Conservation (phyloP, 2,797 vertebrate species). For the Bothrops alternatus region DNA sequence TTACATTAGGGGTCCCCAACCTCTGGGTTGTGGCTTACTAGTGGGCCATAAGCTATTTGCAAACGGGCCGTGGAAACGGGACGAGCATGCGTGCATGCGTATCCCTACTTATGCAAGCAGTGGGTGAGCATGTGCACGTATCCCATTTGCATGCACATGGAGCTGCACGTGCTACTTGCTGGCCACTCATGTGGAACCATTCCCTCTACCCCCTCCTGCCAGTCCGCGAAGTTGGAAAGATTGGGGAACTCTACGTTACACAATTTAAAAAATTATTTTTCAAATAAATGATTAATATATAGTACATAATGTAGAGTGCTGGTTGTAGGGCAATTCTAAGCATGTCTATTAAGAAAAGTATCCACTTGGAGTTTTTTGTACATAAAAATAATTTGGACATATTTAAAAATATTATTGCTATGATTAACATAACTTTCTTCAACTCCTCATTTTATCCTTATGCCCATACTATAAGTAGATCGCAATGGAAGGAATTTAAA, state of each 20-base stretch:
- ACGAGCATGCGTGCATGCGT: neutral
- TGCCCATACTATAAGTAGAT: neutral
- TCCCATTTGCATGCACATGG: neutral
- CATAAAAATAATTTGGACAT: neutral
- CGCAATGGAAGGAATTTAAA: neutral
- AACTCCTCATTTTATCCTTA: neutral
- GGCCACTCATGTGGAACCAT: neutral
- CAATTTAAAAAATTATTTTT: neutral
- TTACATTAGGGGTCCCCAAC: neutral
- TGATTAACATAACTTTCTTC: too few relatives aligned
- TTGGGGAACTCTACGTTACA: neutral
- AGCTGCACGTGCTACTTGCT: neutral
- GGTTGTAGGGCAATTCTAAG: neutral
- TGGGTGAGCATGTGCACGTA: too few relatives aligned
- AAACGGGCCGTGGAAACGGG: neutral
- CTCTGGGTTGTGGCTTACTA: neutral
- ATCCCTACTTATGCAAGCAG: neutral
- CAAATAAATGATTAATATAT: neutral
- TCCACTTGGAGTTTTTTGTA: neutral
- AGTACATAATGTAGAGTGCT: neutral
- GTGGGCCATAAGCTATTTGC: neutral
- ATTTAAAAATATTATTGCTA: neutral
- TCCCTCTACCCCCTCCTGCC: neutral
- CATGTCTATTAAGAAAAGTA: neutral
- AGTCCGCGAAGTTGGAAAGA: neutral